These are phyloP conservation scores for Acrocephalus scirpaceus DNA, from an alignment of 2,797 vertebrate species.

Conservation along the genomic window DNA sequence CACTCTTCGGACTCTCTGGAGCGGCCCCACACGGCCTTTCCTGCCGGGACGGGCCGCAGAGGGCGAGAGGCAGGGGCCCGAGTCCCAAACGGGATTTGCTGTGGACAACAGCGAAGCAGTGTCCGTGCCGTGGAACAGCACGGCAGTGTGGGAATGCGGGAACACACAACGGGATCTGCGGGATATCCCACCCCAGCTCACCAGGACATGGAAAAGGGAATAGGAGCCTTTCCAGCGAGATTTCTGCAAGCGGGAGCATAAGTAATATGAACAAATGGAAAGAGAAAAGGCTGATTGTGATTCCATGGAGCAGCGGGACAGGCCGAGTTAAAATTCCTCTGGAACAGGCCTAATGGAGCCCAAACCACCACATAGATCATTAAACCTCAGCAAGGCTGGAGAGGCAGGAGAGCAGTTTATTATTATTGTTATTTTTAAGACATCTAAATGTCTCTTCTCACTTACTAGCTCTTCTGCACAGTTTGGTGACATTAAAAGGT, in stretches of 20 bases:
- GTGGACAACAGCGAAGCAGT: constrained; percentile 91
- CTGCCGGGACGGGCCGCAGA: background rate
- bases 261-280: background rate
- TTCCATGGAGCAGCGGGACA: background rate
- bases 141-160: constrained; percentile 88
- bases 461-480: background rate
- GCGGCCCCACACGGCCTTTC: fast-evolving
- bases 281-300: background rate
- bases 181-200: constrained; percentile 27
- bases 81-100: constrained; percentile 92
- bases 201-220: background rate
- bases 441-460: fast-evolving
- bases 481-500: background rate
- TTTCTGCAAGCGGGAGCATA: background rate
- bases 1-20: background rate
- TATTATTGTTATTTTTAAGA: background rate
- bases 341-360: background rate
- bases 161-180: constrained; percentile 78
- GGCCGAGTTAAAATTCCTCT: background rate
- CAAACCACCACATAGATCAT: background rate
- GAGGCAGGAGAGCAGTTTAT: background rate
- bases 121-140: too few species aligned
- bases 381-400: background rate
- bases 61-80: constrained; percentile 53
- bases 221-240: background rate